phyloP scores from a whole-genome alignment of 2,888 invertebrate genomes.

The Stenolophus ochropezus region DNA sequence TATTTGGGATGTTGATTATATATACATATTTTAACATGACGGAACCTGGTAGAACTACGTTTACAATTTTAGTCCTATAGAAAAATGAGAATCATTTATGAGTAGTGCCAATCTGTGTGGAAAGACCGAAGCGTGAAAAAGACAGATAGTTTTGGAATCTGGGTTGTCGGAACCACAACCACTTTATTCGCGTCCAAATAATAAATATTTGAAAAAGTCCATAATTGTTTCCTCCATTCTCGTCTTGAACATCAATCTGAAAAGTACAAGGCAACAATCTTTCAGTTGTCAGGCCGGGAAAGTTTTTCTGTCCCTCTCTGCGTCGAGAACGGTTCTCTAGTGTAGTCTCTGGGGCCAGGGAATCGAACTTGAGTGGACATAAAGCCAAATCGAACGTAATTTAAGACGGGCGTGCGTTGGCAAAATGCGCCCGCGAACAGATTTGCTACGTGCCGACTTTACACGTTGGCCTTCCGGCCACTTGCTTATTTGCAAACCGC shows the following conservation, averaged over 20 bases:
- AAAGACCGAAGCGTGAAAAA: background rate
- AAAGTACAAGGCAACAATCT: background rate
- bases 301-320: background rate
- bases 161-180: background rate
- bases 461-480: background rate
- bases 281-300: background rate
- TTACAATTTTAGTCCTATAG: no score
- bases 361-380: conserved; percentile 50
- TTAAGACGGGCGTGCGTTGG: conserved; percentile 50
- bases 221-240: background rate
- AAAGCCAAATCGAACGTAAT: conserved; percentile 57
- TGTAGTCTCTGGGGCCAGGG: background rate
- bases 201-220: background rate
- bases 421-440: conserved; percentile 45
- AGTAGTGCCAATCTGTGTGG: background rate
- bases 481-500: background rate
- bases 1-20: no score
- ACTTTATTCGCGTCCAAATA: background rate
- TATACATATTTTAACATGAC: no score
- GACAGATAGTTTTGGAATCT: background rate
- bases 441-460: conserved; percentile 39
- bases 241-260: background rate
- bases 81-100: no score
- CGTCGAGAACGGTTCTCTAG: background rate
- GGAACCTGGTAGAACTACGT: no score